These are phyloP conservation scores for Kobus ellipsiprymnus DNA, from an alignment of 2,113 vertebrate species.

Conservation along the genomic window DNA sequence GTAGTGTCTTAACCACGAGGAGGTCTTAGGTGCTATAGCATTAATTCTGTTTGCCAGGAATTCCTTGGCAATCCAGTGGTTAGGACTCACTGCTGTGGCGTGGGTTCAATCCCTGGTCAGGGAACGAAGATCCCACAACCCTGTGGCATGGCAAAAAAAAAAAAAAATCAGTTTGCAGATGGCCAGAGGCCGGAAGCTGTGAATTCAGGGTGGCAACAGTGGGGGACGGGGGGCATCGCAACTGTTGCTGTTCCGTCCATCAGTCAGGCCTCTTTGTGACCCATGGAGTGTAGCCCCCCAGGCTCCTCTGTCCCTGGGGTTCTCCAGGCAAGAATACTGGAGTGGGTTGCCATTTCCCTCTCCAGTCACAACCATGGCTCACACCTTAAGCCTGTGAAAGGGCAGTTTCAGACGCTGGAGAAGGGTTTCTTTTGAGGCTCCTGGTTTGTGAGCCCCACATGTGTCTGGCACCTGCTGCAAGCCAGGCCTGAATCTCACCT, in stretches of 20 bases:
- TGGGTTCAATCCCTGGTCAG: background rate
- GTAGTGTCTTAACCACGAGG: accelerated
- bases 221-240: background rate
- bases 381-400: background rate
- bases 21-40: background rate
- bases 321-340: background rate
- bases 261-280: background rate
- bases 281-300: background rate
- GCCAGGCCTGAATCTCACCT: background rate
- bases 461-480: background rate
- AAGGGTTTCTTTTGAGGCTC: background rate
- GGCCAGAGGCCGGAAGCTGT: background rate
- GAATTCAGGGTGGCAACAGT: background rate
- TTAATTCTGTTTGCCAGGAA: background rate
- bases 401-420: too few relatives aligned
- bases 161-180: background rate
- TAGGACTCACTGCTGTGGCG: background rate
- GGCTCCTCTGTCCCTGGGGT: background rate
- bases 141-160: background rate
- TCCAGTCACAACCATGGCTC: background rate
- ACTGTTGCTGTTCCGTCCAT: background rate
- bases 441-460: background rate
- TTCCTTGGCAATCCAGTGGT: background rate
- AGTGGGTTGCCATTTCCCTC: background rate
- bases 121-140: background rate